Evolutionary conservation across 2,888 invertebrate species (phyloP), one percentile per base, ranked within the genome.

Genomic region (Corythucha ciliata): DNA sequence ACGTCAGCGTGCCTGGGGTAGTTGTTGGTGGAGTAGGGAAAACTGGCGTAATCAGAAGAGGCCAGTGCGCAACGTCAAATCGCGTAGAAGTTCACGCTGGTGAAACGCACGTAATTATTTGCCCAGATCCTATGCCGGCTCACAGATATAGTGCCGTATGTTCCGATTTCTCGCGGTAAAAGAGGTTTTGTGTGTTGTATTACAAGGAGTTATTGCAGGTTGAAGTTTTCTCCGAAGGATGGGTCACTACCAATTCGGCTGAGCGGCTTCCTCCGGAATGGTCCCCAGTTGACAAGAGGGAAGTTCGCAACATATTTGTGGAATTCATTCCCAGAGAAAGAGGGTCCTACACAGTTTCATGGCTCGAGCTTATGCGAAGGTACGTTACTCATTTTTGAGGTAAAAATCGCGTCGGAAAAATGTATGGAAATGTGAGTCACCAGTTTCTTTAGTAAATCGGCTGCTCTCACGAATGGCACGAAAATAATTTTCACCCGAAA

Each of bases 281-380:
- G 60, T 46, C 62, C 7, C 57, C 54, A 44, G 47, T 54, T 48
- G 57, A 58, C 42, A 44, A 51, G 32, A 49, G 58, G 45, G 57
- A 61, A 36, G 58, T 60, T 8, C 74, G 82, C 55, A 80, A 80
- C 24, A 73, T 90, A 26, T 78, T 84, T 48, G 78, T 89, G 1
- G 89, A 90, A 64, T 85, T 88, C 61, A 72, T 87, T 56, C 80
- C 84, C 32, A 77, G 77, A 48, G 86, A 88, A 62, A 74, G 77
- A 46, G 85, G 81, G 20, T 74, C 79, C 7, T 89, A 86, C 66
- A 76, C 77, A 40, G 76, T 89, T 40, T 80, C 82, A 54, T 90
- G 89, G 89, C 73, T 89, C 67, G 89, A 90, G 69, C 75, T 89
- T 63, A 77, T 82, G 55, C 79, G 78, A 65, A 73, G 76, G 77